Conservation (phyloP, 2,888 invertebrate species). For the Pharmacophagus antenor region DNA sequence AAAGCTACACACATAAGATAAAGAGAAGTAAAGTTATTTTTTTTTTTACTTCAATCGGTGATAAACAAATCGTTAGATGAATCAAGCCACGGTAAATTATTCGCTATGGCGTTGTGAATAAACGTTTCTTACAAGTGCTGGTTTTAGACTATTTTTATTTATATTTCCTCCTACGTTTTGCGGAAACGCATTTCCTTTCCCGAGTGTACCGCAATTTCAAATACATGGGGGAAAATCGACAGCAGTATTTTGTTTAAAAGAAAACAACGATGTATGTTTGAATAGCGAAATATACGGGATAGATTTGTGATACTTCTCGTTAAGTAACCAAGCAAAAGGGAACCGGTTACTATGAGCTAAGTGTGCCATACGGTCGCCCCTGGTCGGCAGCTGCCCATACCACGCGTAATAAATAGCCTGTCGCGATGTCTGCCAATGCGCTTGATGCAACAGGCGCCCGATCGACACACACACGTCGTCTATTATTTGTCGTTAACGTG, state of each 20-base stretch:
- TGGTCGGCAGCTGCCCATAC: slow-evolving; percentile 33
- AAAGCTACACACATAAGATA: too few species aligned
- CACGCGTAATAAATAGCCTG: slow-evolving; percentile 65
- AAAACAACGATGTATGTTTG: background rate
- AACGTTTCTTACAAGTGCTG: background rate
- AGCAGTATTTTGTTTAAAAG: too few species aligned
- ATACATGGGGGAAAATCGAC: too few species aligned
- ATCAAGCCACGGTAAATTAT: background rate
- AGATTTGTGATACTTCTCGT: too few species aligned
- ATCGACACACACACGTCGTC: slow-evolving; percentile 16
- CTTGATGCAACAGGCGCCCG: slow-evolving; percentile 28
- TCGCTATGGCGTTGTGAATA: background rate
- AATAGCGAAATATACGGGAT: background rate
- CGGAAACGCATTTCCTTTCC: background rate
- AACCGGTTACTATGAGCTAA: slow-evolving; percentile 21
- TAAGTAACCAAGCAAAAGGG: background rate
- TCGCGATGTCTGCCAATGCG: slow-evolving; percentile 58
- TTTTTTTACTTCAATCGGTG: too few species aligned
- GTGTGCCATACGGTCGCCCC: slow-evolving; percentile 39
- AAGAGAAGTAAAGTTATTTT: too few species aligned
- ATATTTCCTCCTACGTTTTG: background rate
- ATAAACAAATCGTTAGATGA: too few species aligned
- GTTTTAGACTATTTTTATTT: background rate
- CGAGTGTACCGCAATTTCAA: background rate
- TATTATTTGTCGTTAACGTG: background rate